Evolutionary conservation across 2,888 invertebrate species (phyloP), one percentile per base, ranked within the genome.

Genomic region (Tortrix viridana): DNA sequence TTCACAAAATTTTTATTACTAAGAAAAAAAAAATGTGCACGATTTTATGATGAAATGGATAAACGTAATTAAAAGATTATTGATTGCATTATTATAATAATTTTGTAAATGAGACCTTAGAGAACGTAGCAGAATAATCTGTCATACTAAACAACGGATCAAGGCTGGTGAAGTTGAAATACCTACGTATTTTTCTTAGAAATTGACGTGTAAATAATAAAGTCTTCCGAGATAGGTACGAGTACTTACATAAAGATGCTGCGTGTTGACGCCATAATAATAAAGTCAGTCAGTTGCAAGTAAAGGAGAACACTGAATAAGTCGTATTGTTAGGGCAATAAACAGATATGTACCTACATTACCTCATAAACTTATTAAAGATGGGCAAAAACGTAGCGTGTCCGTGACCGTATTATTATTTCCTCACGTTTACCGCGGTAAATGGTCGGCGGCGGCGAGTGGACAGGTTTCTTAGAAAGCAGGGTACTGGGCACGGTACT

Each of bases 401-500:
- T 69, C 69, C 67, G 68, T 67, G 71, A 71, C 69, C 60, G 60
- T 70, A 73, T 75, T 72, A 74, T 72, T 75, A 65, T 65, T 56
- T 59, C 49, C 60, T 56, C 69, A 63, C 68, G 70, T 75, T 71
- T 67, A 69, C 70, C 69, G 71, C 72, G 71, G 70, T 69, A 69
- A 67, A 69, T 68, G 71, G 61, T 69, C 48, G 64, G 32, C 59
- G 66, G 70, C 69, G 67, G 69, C 63, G 67, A 71, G 72, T 58
- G 70, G 68, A 59, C 69, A 61, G 69, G 72, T 74, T 85, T 86
- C 85, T 84, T 71, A 75, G 84, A 85, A 85, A 73, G 67, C 73
- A 69, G 77, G 77, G 76, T 74, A 81, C 76, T 74, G 76, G 80
- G 67, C 73, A 69, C 77, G 77, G 76, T 74, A 81, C 76, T 74